phyloP scores from a whole-genome alignment of 2,113 vertebrate genomes.

The Bos taurus region ARS-UCD2.0 NC_037337.1:38792501-38793000 shows the following conservation, averaged over 20 bases:
- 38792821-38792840: background rate
- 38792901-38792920: background rate
- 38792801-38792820: background rate
- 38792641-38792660: background rate
- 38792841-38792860: background rate
- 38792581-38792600: background rate
- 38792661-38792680: background rate
- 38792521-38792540: background rate
- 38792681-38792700: background rate
- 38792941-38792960: conserved; percentile 14
- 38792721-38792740: background rate
- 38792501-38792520: background rate
- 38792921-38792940: background rate
- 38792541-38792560: background rate
- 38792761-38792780: background rate
- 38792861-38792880: background rate
- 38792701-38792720: background rate
- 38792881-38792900: background rate
- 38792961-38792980: conserved; percentile 1
- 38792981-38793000: conserved; percentile 35
- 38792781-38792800: background rate
- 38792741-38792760: background rate
- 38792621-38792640: background rate
- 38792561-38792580: background rate
- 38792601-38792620: background rate